Evolutionary conservation across 2,797 vertebrate genomes (phyloP).

Genomic region (Macrochelys suwanniensis): DNA sequence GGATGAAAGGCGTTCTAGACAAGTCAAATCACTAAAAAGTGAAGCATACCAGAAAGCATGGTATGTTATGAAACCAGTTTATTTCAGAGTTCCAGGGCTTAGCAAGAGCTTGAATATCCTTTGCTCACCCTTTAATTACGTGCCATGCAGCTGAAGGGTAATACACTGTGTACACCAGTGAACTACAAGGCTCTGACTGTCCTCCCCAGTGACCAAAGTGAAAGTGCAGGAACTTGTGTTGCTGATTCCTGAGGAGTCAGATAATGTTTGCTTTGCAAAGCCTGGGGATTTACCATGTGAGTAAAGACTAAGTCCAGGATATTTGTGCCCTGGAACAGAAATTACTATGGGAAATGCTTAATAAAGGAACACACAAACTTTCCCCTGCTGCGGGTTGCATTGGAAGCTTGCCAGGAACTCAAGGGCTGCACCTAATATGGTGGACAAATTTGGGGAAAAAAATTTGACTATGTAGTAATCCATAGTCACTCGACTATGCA

Average conservation of each 20-base stretch:
- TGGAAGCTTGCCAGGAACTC: constrained; percentile 16
- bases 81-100: background rate
- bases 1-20: background rate
- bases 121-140: background rate
- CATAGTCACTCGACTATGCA: too few relatives aligned
- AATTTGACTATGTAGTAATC: background rate
- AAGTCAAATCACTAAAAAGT: background rate
- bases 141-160: background rate
- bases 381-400: background rate
- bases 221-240: background rate
- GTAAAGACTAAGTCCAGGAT: background rate
- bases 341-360: background rate
- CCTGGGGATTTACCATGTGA: background rate
- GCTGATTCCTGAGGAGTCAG: background rate
- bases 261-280: background rate
- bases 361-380: background rate
- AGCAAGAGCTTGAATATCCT: background rate
- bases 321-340: background rate
- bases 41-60: background rate
- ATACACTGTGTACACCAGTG: background rate
- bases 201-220: background rate
- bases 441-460: background rate
- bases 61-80: background rate
- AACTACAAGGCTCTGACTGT: background rate
- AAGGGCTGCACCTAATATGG: background rate